Conservation (phyloP, 2,888 invertebrate species). For the Thyatira batis region DNA sequence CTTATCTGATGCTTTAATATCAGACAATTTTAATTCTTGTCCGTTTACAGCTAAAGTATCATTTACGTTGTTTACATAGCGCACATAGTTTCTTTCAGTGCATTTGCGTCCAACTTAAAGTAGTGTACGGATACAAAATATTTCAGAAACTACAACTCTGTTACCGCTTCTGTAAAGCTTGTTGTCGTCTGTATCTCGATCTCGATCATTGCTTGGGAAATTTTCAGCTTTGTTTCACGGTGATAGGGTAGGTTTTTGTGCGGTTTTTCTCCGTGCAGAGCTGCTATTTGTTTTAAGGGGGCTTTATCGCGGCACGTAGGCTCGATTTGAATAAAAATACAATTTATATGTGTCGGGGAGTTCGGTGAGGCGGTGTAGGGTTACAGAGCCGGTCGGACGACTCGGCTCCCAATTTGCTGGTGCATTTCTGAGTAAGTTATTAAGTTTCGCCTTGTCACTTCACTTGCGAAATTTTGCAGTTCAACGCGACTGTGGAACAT, state of each 20-base stretch:
- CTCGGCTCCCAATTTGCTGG: slow-evolving; percentile 78
- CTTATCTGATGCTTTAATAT: slow-evolving; percentile 47
- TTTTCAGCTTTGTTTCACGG: slow-evolving; percentile 43
- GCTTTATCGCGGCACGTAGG: slow-evolving; percentile 77
- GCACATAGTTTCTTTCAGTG: slow-evolving; percentile 47
- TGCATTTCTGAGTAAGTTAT: slow-evolving; percentile 81
- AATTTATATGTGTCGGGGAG: slow-evolving; percentile 80
- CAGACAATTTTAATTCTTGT: slow-evolving; percentile 53
- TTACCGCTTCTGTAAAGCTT: slow-evolving; percentile 66
- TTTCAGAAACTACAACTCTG: slow-evolving; percentile 69
- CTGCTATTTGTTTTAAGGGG: slow-evolving; percentile 78
- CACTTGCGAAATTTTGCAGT: slow-evolving; percentile 77
- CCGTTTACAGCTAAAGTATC: slow-evolving; percentile 42
- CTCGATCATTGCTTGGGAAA: slow-evolving; percentile 19
- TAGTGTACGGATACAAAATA: slow-evolving; percentile 53
- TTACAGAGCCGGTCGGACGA: slow-evolving; percentile 74
- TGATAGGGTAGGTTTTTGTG: slow-evolving; percentile 48
- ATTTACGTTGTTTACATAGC: slow-evolving; percentile 51
- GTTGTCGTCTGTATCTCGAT: slow-evolving; percentile 54
- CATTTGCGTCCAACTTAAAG: slow-evolving; percentile 50
- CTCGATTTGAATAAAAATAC: slow-evolving; percentile 81
- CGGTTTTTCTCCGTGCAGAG: slow-evolving; percentile 46
- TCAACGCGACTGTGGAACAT: slow-evolving; percentile 47
- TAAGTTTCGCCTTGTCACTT: slow-evolving; percentile 81
- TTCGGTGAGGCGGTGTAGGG: slow-evolving; percentile 73